These are phyloP conservation scores for Gymnoscopelus microlampas DNA, from an alignment of 2,797 vertebrate species.

Conservation along the genomic window DNA sequence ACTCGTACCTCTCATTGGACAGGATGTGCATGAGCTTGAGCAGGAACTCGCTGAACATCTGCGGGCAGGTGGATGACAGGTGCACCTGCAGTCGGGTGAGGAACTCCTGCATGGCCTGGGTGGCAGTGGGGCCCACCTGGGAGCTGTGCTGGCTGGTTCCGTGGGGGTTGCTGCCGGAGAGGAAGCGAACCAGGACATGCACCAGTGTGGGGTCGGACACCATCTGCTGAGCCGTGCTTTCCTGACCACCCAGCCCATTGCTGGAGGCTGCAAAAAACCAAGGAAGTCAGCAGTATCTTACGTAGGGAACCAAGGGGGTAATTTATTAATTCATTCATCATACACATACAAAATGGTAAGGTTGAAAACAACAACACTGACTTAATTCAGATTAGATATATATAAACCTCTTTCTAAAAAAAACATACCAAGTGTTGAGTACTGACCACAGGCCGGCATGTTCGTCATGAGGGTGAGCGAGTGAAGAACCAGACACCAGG, in stretches of 20 bases:
- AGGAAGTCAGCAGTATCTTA: too few relatives aligned
- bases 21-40: slow-evolving; percentile 97
- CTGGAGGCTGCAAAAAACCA: slow-evolving; percentile 78
- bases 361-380: background rate
- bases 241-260: slow-evolving; percentile 86
- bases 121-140: slow-evolving; percentile 97
- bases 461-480: slow-evolving; percentile 99
- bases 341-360: background rate
- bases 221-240: slow-evolving; percentile 95
- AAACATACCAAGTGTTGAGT: background rate
- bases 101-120: slow-evolving; percentile 99
- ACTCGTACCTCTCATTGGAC: slow-evolving; percentile 91
- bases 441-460: slow-evolving; percentile 94
- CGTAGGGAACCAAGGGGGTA: slow-evolving; percentile 1
- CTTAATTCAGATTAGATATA: too few relatives aligned
- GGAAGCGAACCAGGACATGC: slow-evolving; percentile 95
- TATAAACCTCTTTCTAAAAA: too few relatives aligned
- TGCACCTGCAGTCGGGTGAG: slow-evolving; percentile 96
- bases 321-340: background rate
- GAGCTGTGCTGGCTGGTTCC: slow-evolving; percentile 97
- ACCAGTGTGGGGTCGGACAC: slow-evolving; percentile 96
- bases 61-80: slow-evolving; percentile 94
- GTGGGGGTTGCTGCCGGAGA: slow-evolving; percentile 94
- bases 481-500: slow-evolving; percentile 98
- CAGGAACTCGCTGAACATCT: slow-evolving; percentile 99